Base-by-base conservation (phyloP, 2,888 invertebrate species). In the Ormyrus pomaceus region DNA sequence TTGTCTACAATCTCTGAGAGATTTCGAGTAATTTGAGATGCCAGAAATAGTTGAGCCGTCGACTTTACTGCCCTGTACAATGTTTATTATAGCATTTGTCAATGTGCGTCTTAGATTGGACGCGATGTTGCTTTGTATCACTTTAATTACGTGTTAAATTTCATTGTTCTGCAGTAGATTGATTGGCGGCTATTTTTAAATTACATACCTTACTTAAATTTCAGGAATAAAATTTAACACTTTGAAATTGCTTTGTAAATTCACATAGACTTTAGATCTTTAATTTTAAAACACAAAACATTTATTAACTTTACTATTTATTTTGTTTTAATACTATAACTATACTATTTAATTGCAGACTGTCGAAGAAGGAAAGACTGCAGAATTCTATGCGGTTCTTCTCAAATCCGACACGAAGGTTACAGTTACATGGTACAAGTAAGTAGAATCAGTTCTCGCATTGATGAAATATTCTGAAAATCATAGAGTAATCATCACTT, bases 371-470 rank as follows among this genome's bases (percentile, higher is more conserved):
- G 94, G 94, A 59, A 95, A 96, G 88, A 94, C 95, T 73, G 95
- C 95, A 11, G 97, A 97, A 90, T 94, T 97, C 83, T 91, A 95
- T 50, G 95, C 95, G 50, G 94, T 94, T 68, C 92, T 97, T 9
- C 94, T 95, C 85, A 93, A 94, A 80, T 92, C 93, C 48, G 96
- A 97, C 88, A 95, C 95, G 87, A 95, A 95, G 82, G 95, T 95
- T 84, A 95, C 94, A 85, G 94, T 97, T 72, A 95, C 94, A 65
- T 97, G 97, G 97, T 96, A 95, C 90, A 97, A 95, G 92, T 96
- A 95, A 87, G 91, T 89, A 62, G n/a, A 56, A 64, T 56, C 7
- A 11, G 19, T 34, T 66, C 34, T 51, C 55, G 11, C 4, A 48
- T 56, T 56, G 11, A 48, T 50, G 11, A 55, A 53, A 34, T 10